Base-by-base conservation (phyloP, 2,888 invertebrate species). In the Cantharis nigra region DNA sequence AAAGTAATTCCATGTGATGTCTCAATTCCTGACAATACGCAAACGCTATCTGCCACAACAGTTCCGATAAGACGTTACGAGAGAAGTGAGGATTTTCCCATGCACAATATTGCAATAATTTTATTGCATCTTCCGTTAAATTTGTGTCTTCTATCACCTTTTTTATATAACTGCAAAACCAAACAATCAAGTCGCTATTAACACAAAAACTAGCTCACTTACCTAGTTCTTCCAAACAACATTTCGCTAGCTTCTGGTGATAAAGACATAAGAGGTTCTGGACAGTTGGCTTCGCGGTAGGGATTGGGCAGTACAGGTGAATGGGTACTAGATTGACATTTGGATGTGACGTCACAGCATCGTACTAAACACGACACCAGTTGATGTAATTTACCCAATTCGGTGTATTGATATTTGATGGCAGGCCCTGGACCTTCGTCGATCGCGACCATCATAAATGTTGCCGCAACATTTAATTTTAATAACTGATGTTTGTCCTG, bases 11-110 rank as follows among this genome's bases (percentile, higher is more conserved):
- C 64, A 97, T 94, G 88, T 97, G 97, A 81, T 97, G 96, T 69
- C 97, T 92, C 87, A 98, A 91, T 88, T 98, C 98, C 87, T 98
- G 97, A 82, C 97, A 97, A 89, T 97, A 98, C 3, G 97, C 96
- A 88, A 94, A 96, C 62, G 95, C 94, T 87, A 92, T 92, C 88
- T 97, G 96, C 97, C 97, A 97, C 76, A 98, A 90, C 65, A 98
- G 90, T 90, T 98, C 98, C 67, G 95, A 94, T 62, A 98, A 92
- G 70, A 97, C 96, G 16, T 93, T 92, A 80, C 96, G 94, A 30
- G 98, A 98, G 89, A 98, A 97, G 82, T 94, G 94, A 23, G 97
- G 97, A 90, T 98, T 98, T 89, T 98, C 98, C 98, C 98, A 98
- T 86, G 97, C 96, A 88, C 97, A 94, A 89, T 96, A 98, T 90